phyloP scores from a whole-genome alignment of 2,113 vertebrate genomes.

The Crotalus tigris region DNA sequence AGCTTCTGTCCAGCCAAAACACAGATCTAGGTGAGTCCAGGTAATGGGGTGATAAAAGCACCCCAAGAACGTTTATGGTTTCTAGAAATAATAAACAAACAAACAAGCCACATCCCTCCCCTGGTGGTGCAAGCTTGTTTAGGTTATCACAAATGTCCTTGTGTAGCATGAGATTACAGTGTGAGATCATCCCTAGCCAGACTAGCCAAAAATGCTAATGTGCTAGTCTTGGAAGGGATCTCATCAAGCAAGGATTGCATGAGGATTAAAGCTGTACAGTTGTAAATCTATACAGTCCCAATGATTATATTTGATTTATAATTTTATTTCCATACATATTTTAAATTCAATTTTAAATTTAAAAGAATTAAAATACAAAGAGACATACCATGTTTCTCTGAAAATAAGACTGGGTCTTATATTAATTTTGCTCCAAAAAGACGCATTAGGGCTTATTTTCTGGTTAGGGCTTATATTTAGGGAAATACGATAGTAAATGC shows the following conservation, averaged over 20 bases:
- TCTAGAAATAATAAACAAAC: background rate
- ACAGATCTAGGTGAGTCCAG: conserved; percentile 87
- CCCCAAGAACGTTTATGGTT: background rate
- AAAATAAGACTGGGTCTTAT: too few relatives aligned
- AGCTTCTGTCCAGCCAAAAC: conserved; percentile 89
- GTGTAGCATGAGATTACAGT: background rate
- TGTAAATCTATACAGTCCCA: background rate
- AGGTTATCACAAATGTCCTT: background rate
- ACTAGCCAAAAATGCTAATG: background rate
- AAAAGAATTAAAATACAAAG: background rate
- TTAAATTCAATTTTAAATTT: background rate
- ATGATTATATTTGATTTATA: background rate
- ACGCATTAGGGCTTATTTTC: too few relatives aligned
- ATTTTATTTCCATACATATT: background rate
- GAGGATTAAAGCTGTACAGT: background rate
- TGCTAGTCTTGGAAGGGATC: background rate
- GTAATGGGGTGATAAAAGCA: background rate
- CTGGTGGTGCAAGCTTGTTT: background rate
- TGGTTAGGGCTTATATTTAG: too few relatives aligned
- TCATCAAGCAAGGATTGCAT: background rate
- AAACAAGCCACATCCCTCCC: background rate
- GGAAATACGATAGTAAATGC: too few relatives aligned
- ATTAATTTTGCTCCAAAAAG: too few relatives aligned
- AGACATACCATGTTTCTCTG: background rate
- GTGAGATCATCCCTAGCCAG: background rate